These are phyloP conservation scores for Gymnobelideus leadbeateri DNA, from an alignment of 2,113 vertebrate species.

Conservation along the genomic window DNA sequence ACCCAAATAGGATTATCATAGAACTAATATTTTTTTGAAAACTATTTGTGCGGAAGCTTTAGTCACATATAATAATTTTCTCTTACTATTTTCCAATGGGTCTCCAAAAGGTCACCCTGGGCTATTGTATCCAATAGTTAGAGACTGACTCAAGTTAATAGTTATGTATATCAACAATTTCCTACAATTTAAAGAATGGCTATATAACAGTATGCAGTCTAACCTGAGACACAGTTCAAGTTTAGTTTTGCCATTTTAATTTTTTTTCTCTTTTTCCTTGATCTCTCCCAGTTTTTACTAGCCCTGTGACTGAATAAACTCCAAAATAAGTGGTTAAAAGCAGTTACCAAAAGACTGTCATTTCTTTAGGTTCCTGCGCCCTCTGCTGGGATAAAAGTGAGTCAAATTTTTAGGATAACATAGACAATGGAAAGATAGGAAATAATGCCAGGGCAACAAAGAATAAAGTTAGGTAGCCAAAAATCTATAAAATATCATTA, in stretches of 20 bases:
- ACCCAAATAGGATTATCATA: background rate
- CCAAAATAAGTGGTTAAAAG: background rate
- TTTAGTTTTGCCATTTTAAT: background rate
- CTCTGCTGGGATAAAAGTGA: background rate
- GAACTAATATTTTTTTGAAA: background rate
- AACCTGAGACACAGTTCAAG: background rate
- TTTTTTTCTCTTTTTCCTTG: background rate
- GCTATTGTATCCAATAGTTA: background rate
- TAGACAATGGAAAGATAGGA: background rate
- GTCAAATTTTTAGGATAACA: background rate
- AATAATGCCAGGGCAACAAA: background rate
- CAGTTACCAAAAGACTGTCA: background rate
- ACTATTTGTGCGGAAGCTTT: background rate
- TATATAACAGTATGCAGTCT: background rate
- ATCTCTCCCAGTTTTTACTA: background rate
- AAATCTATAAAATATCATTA: background rate
- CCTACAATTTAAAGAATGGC: background rate
- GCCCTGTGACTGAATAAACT: background rate
- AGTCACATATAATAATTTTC: background rate
- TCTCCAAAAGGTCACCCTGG: background rate
- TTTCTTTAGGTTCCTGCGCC: background rate
- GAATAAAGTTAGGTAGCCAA: background rate
- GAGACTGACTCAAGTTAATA: background rate
- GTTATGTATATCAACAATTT: background rate
- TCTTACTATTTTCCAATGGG: background rate